Evolutionary conservation across 2,797 vertebrate genomes (phyloP), one percentile per base, ranked within the genome.

Genomic region (Trachops cirrhosus): DNA sequence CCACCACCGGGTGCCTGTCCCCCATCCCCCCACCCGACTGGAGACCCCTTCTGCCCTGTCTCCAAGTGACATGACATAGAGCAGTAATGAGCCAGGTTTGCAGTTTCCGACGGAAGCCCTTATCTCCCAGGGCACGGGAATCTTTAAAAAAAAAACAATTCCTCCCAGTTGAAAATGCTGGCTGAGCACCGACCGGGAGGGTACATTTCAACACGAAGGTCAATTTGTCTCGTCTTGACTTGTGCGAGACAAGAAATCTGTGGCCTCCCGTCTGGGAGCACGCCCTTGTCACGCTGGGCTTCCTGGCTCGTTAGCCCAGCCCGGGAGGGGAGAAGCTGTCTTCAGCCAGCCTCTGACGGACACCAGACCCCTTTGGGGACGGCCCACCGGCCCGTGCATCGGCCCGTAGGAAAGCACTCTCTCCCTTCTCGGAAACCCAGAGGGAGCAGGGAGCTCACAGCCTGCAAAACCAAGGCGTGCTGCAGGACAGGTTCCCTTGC

Each of bases 11-110:
- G 26, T 4, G 24, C 6, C 6, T 4, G 22, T 6, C 11, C 21
- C 26, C 1, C 3, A 32, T 9, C 1, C 21, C 64, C 64, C 0
- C n/a, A 18, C 9, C 0, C 0, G 2, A 0, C 59, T 6, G 0
- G 50, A 86, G 52, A n/a, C 34, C 34, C 39, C 15, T 15, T 19
- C 4, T 4, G 6, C 32, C 19, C 52, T 19, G 32, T 24, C 22
- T n/a, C 32, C 32, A 0, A 1, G 1, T 7, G 74, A 80, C 22
- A 14, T 80, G 74, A 73, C 54, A 86, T 4, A 0, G 22, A 16
- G 71, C 1, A 2, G 15, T 83, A 67, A 91, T 68, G 75, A 87
- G 14, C 12, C 57, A 24, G 24, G 3, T 4, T 4, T 2, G 16
- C 12, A 29, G 1, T 29, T 50, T 6, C 16, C 1, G 5, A 29